These are phyloP conservation scores for Potamarius usumacintae DNA, from an alignment of 2,113 vertebrate species.

Conservation along the genomic window DNA sequence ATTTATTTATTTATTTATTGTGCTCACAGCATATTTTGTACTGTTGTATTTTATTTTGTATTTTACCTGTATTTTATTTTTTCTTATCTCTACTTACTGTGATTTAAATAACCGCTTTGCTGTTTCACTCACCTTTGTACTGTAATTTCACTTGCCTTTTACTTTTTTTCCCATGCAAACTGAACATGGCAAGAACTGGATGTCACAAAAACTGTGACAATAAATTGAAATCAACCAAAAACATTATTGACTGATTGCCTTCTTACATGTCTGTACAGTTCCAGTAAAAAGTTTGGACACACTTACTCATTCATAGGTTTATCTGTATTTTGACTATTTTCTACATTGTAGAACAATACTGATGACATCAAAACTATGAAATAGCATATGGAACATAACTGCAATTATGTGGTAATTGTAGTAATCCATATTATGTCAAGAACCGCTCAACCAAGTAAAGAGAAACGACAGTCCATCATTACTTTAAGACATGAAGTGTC, in stretches of 20 bases:
- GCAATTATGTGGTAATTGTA: no score
- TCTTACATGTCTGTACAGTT: not conserved
- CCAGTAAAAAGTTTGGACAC: no score
- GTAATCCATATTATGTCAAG: no score
- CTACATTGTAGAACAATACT: no score
- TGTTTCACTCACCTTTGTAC: not conserved
- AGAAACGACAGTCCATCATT: no score
- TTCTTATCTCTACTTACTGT: not conserved
- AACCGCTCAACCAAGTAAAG: no score
- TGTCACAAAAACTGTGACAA: not conserved
- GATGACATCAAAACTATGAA: no score
- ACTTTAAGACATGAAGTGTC: no score
- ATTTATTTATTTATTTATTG: not conserved
- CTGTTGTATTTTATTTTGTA: not conserved
- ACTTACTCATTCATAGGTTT: no score
- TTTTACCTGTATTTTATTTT: not conserved
- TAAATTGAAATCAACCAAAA: not conserved
- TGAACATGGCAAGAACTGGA: not conserved
- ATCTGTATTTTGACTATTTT: no score
- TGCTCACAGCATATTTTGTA: not conserved
- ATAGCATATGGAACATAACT: no score
- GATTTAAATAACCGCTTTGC: not conserved
- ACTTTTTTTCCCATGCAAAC: not conserved
- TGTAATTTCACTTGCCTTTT: not conserved
- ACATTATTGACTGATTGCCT: not conserved